Percentiles rank a stretch among this genome's conserved stretches.
phyloP scores from a whole-genome alignment of 2,888 invertebrate genomes.

The Hemaris fuciformis region DNA sequence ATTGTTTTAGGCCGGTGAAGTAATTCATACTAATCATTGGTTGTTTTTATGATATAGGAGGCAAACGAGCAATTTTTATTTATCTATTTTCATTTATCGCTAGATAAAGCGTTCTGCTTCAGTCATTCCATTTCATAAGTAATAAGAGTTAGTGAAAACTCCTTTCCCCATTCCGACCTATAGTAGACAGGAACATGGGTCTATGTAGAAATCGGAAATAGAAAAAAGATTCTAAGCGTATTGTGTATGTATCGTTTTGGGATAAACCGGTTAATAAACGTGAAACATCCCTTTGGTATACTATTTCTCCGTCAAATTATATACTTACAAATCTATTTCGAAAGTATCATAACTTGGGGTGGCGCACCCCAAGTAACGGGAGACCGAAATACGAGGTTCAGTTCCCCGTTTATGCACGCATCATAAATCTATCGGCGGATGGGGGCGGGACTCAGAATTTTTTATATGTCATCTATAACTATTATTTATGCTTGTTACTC shows the following conservation, averaged over 20 bases:
- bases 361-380: constrained; percentile 57
- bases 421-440: constrained; percentile 65
- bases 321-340: constrained; percentile 5
- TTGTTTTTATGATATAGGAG: background rate
- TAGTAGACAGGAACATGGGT: too few species aligned
- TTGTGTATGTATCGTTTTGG: too few species aligned
- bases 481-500: constrained; percentile 7
- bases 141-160: too few species aligned
- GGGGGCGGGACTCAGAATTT: constrained; percentile 54
- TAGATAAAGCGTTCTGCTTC: too few species aligned
- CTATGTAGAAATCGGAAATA: too few species aligned
- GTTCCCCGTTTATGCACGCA: constrained; percentile 52
- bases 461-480: constrained; percentile 37
- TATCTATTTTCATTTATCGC: too few species aligned
- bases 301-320: background rate
- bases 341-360: constrained; percentile 35
- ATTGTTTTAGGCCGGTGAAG: background rate
- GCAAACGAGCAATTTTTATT: too few species aligned
- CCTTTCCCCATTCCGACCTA: too few species aligned
- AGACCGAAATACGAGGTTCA: constrained; percentile 65
- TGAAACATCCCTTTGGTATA: background rate
- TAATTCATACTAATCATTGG: background rate
- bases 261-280: background rate
- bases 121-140: too few species aligned
- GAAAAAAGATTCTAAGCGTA: too few species aligned